Evolutionary conservation across 2,113 vertebrate species (phyloP), one percentile per base, ranked within the genome.

Genomic region (Myiagra hebetior): DNA sequence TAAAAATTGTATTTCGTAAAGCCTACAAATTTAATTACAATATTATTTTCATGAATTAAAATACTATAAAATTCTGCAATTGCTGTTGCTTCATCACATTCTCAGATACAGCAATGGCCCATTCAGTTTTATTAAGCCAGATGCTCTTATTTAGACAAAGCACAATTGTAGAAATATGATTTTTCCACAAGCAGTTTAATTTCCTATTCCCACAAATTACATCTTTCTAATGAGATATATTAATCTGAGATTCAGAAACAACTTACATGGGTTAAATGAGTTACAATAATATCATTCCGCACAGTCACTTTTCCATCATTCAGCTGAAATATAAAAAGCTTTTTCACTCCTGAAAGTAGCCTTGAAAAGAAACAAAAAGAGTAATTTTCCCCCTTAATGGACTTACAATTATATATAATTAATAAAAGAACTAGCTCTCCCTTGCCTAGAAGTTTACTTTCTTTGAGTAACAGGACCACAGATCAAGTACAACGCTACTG

Each of bases 331-430:
- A 99, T 99, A 88, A 99, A 99, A 89, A 99, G 98, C 73, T 99
- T 99, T 97, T 99, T 99, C 39, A 99, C 99, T 26, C 99, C 99
- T 64, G 99, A 99, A 84, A 99, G 98, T 77, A 99, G 98, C 99
- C 99, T 99, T 97, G 87, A 98, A 98, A 75, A 56, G 85, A 97
- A 96, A 81, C 37, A 87, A 57, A 89, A 3, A 65, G 49, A 91
- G 37, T 73, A 37, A 67, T 73, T 81, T 82, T 56, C 33, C 37
- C 92, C n/a, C 30, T 65, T 93, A 89, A 85, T 55, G 30, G 24
- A 65, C 27, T 86, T 31, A 46, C 3, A 88, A 39, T 50, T 81
- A 60, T 4, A 74, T 20, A 16, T 13, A 79, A 47, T 52, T 53
- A 79, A 69, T n/a, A 60, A 63, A 74, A 74, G 8, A 73, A 91